Conservation (phyloP, 2,888 invertebrate genomes). For the Ochropleura leucogaster region DNA sequence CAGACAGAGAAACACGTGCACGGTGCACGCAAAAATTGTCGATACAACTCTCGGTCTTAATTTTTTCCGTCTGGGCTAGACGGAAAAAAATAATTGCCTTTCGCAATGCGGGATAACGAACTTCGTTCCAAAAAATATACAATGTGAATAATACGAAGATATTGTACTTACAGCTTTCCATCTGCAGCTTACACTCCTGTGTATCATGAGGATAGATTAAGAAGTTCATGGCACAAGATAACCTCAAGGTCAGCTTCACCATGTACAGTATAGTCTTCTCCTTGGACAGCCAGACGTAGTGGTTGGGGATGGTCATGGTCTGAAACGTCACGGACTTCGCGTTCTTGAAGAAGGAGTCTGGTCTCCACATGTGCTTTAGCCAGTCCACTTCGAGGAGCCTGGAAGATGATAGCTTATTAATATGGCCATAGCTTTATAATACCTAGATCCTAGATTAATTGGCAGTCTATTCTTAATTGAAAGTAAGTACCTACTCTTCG, state of each 20-base stretch:
- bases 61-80: too few species aligned
- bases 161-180: slow-evolving; percentile 98
- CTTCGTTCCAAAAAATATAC: too few species aligned
- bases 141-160: not conserved
- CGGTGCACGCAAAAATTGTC: too few species aligned
- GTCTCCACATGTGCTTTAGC: slow-evolving; percentile 98
- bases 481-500: not conserved
- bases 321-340: slow-evolving; percentile 98
- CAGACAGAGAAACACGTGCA: too few species aligned
- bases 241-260: slow-evolving; percentile 96
- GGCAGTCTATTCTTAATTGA: too few species aligned
- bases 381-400: slow-evolving; percentile 96
- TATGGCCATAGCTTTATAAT: too few species aligned
- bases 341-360: slow-evolving; percentile 98
- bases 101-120: too few species aligned
- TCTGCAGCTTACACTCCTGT: slow-evolving; percentile 97
- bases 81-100: too few species aligned
- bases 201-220: slow-evolving; percentile 98
- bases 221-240: slow-evolving; percentile 98
- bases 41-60: too few species aligned
- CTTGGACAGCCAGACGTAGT: slow-evolving; percentile 97
- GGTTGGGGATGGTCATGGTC: slow-evolving; percentile 98
- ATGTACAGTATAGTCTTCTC: slow-evolving; percentile 91
- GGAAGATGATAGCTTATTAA: slow-evolving; percentile 48
- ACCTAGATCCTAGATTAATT: not conserved